Conservation (phyloP, 2,888 invertebrate species). For the Abrostola triplasia region DNA sequence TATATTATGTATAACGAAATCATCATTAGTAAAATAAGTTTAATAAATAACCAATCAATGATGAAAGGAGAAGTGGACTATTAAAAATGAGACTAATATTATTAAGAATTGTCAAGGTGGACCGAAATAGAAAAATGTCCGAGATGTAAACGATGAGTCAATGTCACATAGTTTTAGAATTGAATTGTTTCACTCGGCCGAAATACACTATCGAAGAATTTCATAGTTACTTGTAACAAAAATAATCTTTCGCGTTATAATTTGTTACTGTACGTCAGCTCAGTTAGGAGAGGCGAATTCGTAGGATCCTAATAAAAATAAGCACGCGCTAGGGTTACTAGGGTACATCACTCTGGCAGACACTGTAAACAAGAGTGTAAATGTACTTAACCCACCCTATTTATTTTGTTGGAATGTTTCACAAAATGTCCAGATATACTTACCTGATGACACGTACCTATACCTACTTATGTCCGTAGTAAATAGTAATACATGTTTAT, state of each 20-base stretch:
- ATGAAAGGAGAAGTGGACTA: constrained; percentile 27
- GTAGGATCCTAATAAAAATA: constrained; percentile 66
- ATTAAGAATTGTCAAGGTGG: constrained; percentile 64
- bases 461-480: constrained; percentile 6
- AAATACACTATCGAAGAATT: constrained; percentile 45
- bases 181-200: constrained; percentile 59
- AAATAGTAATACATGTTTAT: not conserved
- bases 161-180: constrained; percentile 65
- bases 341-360: constrained; percentile 64
- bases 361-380: constrained; percentile 57
- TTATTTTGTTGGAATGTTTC: too few relatives aligned
- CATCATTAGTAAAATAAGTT: not conserved
- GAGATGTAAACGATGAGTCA: constrained; percentile 67
- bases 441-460: too few relatives aligned
- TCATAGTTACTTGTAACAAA: constrained; percentile 11
- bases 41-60: constrained; percentile 24
- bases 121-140: constrained; percentile 65
- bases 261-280: constrained; percentile 29
- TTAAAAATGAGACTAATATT: constrained; percentile 56
- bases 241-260: constrained; percentile 8
- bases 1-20: too few relatives aligned
- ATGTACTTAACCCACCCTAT: constrained; percentile 46
- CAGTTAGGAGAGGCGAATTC: constrained; percentile 46
- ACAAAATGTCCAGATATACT: too few relatives aligned
- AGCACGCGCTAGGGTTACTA: constrained; percentile 64